These are phyloP conservation scores for Lampris incognitus DNA, from an alignment of 2,113 vertebrate genomes.

Conservation along the genomic window DNA sequence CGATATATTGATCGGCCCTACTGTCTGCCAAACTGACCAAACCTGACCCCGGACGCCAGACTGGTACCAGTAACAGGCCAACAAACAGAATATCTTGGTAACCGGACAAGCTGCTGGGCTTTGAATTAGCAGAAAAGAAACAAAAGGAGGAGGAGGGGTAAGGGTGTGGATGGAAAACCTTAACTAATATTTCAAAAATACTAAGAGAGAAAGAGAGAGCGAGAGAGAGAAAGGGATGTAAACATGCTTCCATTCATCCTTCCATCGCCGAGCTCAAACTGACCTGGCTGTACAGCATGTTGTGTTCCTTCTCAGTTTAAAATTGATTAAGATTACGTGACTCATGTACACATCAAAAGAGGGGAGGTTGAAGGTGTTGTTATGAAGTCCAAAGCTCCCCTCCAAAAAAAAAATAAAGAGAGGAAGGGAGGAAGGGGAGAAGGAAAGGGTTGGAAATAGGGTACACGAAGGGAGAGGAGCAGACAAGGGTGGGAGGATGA, in stretches of 20 bases:
- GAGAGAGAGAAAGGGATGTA: constrained; percentile 6
- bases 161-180: not conserved
- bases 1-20: not conserved
- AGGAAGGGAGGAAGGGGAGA: not conserved
- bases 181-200: not conserved
- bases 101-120: constrained; percentile 5
- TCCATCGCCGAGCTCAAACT: not conserved
- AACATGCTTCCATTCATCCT: not conserved
- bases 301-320: not conserved
- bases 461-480: not conserved
- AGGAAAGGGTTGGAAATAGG: not conserved
- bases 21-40: constrained; percentile 37
- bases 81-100: constrained; percentile 9
- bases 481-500: not conserved
- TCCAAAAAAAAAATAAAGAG: not conserved
- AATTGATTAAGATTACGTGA: constrained; percentile 20
- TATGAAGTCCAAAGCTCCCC: constrained; percentile 13
- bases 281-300: not conserved
- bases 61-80: not conserved
- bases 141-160: not conserved
- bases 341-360: not conserved
- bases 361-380: not conserved
- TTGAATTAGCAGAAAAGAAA: constrained; percentile 8
- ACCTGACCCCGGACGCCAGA: constrained; percentile 16
- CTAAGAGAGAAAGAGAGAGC: not conserved